Evolutionary conservation across 2,888 invertebrate genomes (phyloP), one percentile per base, ranked within the genome.

Genomic region (Conistra vaccinii): DNA sequence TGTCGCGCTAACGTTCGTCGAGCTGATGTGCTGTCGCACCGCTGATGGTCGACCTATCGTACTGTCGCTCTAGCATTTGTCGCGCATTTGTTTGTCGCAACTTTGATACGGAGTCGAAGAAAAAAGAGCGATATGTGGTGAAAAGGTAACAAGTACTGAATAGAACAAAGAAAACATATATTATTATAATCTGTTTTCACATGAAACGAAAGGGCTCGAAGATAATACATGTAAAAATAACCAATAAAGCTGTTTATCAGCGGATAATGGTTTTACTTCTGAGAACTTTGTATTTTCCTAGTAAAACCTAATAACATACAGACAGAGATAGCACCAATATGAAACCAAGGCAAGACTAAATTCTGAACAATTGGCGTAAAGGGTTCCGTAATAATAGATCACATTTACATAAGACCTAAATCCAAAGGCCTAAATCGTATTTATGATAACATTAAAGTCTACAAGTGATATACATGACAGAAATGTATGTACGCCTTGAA

Each of bases 201-300:
- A 10, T 57, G 10, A 45, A 81, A 62, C 35, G 29, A 51, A 67
- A 32, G 17, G 1, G 29, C 0, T 7, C 45, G 0, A 26, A 51
- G 77, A 82, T 76, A 79, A 68, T 45, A 63, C 5, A 20, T 35
- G 58, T 10, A 58, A 76, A 80, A 84, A 72, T 58, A 55, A 20
- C 14, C 35, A 84, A 71, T 69, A 76, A 82, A 71, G 48, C 76
- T 72, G 68, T 61, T 82, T 84, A 82, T 85, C 82, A 81, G 17
- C 29, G 35, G 76, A 85, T 82, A 76, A 81, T 76, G 12, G 9
- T 67, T 76, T 32, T 48, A 71, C 2, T 85, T 85, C 85, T 68
- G 7, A 65, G 85, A 85, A 83, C 20, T 57, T 61, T 17, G 17
- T 67, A 17, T 53, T 69, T 76, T 68, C 55, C 12, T 20, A 63